Base-by-base conservation (phyloP, 2,888 invertebrate genomes). In the Vanessa cardui region DNA sequence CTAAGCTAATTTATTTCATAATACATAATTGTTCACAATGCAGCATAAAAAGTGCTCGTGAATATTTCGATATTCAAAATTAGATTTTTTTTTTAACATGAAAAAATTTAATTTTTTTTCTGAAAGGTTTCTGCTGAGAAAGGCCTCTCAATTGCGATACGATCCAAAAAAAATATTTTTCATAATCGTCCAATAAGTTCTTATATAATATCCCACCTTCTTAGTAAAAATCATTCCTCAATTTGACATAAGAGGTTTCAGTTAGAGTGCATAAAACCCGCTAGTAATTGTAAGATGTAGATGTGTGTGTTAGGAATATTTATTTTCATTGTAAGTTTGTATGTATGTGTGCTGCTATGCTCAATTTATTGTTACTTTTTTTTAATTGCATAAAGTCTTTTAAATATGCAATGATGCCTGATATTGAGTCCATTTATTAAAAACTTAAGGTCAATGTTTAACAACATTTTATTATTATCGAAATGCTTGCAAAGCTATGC, bases 281-380 rank as follows among this genome's bases (percentile, higher is more conserved):
- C 16, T n/a, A n/a, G n/a, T 16, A 54, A 54, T 26, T 54, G 18
- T 56, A 39, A 56, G 33, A 31, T 54, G 39, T 54, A 54, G 31
- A 26, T 54, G 52, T 31, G 56, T 39, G 18, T 56, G 33, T 39
- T n/a, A 39, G 52, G 15, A 15, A 16, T 39, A 56, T 56, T 56
- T 56, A 56, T 56, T 56, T 54, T 18, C 33, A n/a, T 56, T 52
- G 26, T 56, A 39, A 12, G 12, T 39, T 12, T 39, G 12, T 12
- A n/a, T n/a, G 52, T 56, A 18, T 56, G 56, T 56, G 33, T 56
- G 56, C 56, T 33, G 56, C 56, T 56, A 9, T 56, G 33, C 33
- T 39, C 56, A 39, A 56, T 56, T 52, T 21, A 4, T 52, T 54
- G 52, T 54, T 52, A 52, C 31, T 26, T 52, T 54, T 31, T 31